A percentile compares a stretch with the other conserved stretches of the same genome.
Evolutionary conservation across 2,113 vertebrate species (phyloP).

Genomic region (Dryoscopus gambensis): DNA sequence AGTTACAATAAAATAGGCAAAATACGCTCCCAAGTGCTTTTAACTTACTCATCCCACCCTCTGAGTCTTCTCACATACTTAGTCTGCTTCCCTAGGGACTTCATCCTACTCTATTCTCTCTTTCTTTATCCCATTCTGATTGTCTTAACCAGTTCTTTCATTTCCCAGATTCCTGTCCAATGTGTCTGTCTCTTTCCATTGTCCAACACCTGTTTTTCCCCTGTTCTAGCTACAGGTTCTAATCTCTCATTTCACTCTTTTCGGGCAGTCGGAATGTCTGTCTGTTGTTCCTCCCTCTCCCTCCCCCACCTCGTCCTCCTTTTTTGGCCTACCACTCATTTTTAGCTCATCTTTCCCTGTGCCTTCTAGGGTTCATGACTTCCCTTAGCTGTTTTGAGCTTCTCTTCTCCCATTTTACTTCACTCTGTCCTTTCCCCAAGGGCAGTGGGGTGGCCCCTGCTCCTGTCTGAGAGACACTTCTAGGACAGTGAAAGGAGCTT

Average conservation of each 20-base stretch:
- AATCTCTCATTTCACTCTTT: background rate
- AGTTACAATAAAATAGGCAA: background rate
- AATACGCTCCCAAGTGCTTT: background rate
- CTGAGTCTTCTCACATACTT: background rate
- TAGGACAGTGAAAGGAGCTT: background rate
- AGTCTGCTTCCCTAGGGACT: background rate
- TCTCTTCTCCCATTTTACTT: background rate
- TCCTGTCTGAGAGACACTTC: background rate
- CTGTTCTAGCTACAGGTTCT: background rate
- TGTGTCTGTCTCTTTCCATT: background rate
- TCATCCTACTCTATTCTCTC: background rate
- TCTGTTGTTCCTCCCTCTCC: background rate
- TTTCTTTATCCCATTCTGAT: background rate
- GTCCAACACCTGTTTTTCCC: background rate
- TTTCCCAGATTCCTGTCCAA: background rate
- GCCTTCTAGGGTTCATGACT: background rate
- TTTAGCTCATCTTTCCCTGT: background rate
- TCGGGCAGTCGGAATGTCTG: background rate
- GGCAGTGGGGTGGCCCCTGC: background rate
- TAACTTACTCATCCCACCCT: background rate
- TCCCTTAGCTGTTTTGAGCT: background rate
- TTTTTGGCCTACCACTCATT: background rate
- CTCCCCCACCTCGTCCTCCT: background rate
- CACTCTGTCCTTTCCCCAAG: background rate
- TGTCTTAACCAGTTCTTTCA: background rate